Conservation (phyloP, 2,113 vertebrate species). For the Equus przewalskii region DNA sequence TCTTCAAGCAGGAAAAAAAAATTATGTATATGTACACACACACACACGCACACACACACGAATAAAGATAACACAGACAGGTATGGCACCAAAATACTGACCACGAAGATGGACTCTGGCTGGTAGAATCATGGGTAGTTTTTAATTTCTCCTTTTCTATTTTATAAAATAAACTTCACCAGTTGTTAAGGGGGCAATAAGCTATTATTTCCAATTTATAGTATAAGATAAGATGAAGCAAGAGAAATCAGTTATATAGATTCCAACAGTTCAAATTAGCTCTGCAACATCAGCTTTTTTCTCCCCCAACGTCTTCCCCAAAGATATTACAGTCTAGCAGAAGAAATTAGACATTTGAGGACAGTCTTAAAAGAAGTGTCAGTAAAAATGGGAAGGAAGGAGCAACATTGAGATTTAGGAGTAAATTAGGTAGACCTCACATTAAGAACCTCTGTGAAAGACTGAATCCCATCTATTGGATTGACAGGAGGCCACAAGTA, state of each 20-base stretch:
- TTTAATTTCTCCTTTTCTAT: neutral
- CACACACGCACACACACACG: too few relatives aligned
- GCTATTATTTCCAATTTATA: neutral
- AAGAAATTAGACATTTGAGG: neutral
- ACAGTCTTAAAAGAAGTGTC: neutral
- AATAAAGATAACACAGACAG: neutral
- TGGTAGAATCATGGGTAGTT: neutral
- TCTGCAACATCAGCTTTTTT: neutral
- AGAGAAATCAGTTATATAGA: neutral
- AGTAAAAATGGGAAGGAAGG: neutral
- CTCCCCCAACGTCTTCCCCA: too few relatives aligned
- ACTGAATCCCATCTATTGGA: neutral
- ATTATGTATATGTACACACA: neutral
- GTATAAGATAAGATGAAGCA: neutral
- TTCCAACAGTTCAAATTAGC: neutral
- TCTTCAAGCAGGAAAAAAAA: neutral
- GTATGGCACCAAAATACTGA: neutral
- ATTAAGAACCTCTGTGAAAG: neutral
- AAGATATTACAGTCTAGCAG: neutral
- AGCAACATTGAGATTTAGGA: neutral
- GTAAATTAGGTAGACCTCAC: neutral
- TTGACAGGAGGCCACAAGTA: neutral
- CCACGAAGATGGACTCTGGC: neutral
- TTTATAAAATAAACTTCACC: constrained; percentile 18
- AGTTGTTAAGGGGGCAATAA: neutral